Percentiles rank a stretch among this genome's conserved stretches.
phyloP scores from a whole-genome alignment of 1,140 invertebrate species.

The Drosophila sp. region DNA sequence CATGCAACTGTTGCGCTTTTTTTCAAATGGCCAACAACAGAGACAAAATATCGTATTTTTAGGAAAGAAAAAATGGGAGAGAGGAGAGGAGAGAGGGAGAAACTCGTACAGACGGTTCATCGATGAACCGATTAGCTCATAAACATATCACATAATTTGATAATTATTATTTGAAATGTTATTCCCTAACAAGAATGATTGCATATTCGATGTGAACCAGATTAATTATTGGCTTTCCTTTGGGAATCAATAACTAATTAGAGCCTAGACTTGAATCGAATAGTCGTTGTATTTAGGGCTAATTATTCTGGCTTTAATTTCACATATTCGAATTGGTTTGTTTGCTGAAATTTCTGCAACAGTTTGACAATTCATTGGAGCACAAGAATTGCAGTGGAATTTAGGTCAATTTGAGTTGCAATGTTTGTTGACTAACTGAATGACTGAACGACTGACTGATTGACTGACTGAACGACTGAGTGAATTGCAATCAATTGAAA shows the following conservation, averaged over 20 bases:
- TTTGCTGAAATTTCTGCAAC: too few species aligned
- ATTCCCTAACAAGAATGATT: slow-evolving; percentile 7
- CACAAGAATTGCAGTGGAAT: background rate
- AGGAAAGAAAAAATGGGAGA: background rate
- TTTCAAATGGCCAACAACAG: slow-evolving; percentile 60
- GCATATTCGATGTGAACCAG: background rate
- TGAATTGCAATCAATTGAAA: too few species aligned
- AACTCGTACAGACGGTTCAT: background rate
- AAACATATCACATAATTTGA: slow-evolving; percentile 49
- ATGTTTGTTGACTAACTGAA: background rate
- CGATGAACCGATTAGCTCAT: slow-evolving; percentile 44
- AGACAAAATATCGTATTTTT: slow-evolving; percentile 37
- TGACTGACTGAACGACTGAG: too few species aligned
- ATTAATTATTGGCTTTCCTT: background rate
- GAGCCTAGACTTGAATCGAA: too few species aligned
- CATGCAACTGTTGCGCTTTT: slow-evolving; percentile 81
- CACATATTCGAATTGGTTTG: background rate
- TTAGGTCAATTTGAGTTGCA: background rate
- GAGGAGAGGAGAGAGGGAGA: background rate
- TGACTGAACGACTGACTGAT: background rate
- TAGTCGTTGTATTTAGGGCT: too few species aligned
- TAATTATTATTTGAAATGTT: slow-evolving; percentile 37
- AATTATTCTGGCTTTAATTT: background rate
- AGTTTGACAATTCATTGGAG: background rate
- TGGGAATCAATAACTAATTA: too few species aligned